phyloP scores from a whole-genome alignment of 2,797 vertebrate genomes.

The Cichlasoma orientale region DNA sequence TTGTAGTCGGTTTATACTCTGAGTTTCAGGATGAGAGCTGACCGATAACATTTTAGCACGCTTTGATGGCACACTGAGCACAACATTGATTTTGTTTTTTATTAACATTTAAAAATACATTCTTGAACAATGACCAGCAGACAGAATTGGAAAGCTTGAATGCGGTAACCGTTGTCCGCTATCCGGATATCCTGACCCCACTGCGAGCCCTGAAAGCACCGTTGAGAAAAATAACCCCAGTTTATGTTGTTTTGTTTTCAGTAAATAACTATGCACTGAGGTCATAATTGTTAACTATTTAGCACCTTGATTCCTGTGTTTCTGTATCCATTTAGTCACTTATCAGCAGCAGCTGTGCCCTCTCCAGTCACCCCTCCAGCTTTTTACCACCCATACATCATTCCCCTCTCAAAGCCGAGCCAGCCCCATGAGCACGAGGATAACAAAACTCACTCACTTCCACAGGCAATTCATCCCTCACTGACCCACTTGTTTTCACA shows the following conservation, averaged over 20 bases:
- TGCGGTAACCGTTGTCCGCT: neutral
- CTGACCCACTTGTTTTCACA: conserved; percentile 68
- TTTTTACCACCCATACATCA: conserved; percentile 56
- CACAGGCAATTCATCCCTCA: conserved; percentile 60
- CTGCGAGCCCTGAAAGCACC: neutral
- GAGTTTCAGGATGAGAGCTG: no score
- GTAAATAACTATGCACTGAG: neutral
- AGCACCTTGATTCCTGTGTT: neutral
- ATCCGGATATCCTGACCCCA: neutral
- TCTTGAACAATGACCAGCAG: neutral
- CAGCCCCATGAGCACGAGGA: conserved; percentile 48
- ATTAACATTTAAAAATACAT: neutral
- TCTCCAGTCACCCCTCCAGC: conserved; percentile 44
- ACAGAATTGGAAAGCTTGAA: neutral
- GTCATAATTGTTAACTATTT: conserved; percentile 11
- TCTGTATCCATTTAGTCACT: conserved; percentile 25
- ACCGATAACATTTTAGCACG: no score
- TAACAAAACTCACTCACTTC: conserved; percentile 65
- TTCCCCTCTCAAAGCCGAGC: conserved; percentile 50
- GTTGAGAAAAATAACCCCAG: neutral
- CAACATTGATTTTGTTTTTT: rapidly evolving
- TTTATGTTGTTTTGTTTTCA: neutral
- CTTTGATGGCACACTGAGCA: neutral
- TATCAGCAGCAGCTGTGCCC: conserved; percentile 32
- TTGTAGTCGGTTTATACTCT: no score